Evolutionary conservation across 2,113 vertebrate genomes (phyloP).

Genomic region (Xenus cinereus): DNA sequence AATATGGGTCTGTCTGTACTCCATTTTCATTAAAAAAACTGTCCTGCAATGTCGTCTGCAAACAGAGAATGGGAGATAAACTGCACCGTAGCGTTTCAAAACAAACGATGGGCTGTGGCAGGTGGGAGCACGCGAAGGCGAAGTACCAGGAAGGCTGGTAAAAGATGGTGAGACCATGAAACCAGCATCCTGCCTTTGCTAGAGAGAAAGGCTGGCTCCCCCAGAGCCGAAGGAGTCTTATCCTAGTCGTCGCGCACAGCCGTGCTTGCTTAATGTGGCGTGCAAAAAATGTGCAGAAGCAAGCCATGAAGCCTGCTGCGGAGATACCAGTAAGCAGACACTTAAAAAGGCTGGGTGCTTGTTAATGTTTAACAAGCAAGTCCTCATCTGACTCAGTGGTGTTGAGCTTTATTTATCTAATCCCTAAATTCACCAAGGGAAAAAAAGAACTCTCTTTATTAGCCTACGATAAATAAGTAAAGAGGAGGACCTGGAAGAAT

Average conservation of each 20-base stretch:
- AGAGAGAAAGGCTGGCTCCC: not conserved
- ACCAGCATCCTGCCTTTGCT: not conserved
- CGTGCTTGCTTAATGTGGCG: fast-evolving
- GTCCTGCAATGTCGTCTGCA: not conserved
- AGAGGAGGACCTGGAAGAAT: not conserved
- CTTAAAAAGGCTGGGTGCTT: not conserved
- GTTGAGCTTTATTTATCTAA: constrained; percentile 41
- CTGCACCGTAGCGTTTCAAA: not conserved
- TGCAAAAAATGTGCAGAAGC: not conserved
- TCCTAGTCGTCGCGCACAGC: not conserved
- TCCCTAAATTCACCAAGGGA: constrained; percentile 13
- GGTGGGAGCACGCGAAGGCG: not conserved
- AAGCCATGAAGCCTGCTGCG: not conserved
- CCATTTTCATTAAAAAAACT: not conserved
- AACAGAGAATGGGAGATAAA: not conserved
- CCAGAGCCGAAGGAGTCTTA: not conserved
- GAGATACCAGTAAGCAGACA: not conserved
- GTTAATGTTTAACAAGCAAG: constrained; percentile 54
- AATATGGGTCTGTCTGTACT: not conserved
- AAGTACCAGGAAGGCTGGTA: not conserved
- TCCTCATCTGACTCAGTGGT: constrained; percentile 22
- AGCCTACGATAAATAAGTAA: not conserved
- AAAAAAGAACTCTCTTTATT: not conserved
- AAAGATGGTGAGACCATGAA: not conserved
- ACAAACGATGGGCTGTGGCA: not conserved